A percentile compares a stretch with the other conserved stretches of the same genome.
Evolutionary conservation across 1,140 invertebrate species (phyloP).

Genomic region (Habropoda laboriosa): DNA sequence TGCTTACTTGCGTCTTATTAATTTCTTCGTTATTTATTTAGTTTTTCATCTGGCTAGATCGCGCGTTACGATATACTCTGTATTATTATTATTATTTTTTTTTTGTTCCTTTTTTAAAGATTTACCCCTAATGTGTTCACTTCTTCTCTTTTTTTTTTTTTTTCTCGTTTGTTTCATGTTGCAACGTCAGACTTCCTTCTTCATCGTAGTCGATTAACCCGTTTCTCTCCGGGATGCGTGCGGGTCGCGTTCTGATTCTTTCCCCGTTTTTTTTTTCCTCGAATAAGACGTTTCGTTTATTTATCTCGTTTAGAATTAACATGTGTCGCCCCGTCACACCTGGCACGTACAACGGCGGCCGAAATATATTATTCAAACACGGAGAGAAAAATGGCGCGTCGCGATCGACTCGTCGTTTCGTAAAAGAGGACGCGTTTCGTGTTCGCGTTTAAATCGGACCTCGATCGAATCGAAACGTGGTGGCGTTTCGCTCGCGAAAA

Average conservation of each 20-base stretch:
- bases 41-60: slow-evolving; percentile 17
- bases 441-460: neutral
- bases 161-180: no score
- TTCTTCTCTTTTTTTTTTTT: no score
- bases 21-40: neutral
- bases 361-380: neutral
- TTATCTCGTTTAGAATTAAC: slow-evolving; percentile 7
- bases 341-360: slow-evolving; percentile 4
- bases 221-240: slow-evolving; percentile 27
- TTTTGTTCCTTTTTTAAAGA: neutral
- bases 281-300: neutral
- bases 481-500: no score
- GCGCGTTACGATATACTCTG: slow-evolving; percentile 7
- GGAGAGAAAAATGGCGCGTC: neutral
- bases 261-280: neutral
- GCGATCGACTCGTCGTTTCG: neutral
- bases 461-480: neutral
- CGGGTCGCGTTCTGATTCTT: slow-evolving; percentile 8
- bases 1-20: slow-evolving; percentile 19
- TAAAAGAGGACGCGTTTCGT: neutral
- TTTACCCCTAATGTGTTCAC: slow-evolving; percentile 22
- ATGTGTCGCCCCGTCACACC: neutral
- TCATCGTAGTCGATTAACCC: slow-evolving; percentile 39
- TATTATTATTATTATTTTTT: neutral
- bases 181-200: slow-evolving; percentile 30